These are phyloP conservation scores for Lophochroa leadbeateri DNA, from an alignment of 2,113 vertebrate species.

Conservation along the genomic window DNA sequence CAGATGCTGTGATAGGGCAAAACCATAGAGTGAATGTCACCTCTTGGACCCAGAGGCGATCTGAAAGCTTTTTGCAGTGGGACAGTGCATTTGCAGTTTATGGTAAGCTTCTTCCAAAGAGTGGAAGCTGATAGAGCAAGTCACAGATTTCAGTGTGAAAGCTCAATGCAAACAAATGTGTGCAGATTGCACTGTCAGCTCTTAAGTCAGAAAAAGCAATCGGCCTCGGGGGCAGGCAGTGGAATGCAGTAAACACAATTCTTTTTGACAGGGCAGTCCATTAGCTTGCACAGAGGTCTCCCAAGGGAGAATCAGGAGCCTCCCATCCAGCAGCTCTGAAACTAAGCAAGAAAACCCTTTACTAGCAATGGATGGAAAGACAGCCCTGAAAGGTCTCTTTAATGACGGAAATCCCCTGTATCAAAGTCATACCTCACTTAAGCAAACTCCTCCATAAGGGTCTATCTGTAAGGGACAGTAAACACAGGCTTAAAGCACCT, in stretches of 20 bases:
- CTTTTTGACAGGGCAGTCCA: neutral
- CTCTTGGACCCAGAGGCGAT: neutral
- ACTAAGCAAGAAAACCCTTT: neutral
- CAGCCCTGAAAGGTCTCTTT: neutral
- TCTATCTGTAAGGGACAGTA: neutral
- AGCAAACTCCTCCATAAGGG: neutral
- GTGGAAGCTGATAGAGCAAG: neutral
- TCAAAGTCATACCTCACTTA: neutral
- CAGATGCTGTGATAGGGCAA: neutral
- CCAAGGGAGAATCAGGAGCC: neutral
- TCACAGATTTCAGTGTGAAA: neutral
- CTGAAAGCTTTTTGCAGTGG: neutral
- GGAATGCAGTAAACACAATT: neutral
- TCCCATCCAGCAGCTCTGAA: neutral
- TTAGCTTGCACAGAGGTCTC: neutral
- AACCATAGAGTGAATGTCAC: accelerated
- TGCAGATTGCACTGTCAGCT: neutral
- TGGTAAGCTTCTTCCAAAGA: neutral
- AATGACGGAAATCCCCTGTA: neutral
- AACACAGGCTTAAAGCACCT: neutral
- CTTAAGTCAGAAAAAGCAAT: neutral
- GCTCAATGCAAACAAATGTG: neutral
- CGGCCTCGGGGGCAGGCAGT: neutral
- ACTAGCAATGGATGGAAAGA: neutral
- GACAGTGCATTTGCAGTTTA: neutral